Base-by-base conservation (phyloP, 2,888 invertebrate genomes). In the Synanthedon myopaeformis region DNA sequence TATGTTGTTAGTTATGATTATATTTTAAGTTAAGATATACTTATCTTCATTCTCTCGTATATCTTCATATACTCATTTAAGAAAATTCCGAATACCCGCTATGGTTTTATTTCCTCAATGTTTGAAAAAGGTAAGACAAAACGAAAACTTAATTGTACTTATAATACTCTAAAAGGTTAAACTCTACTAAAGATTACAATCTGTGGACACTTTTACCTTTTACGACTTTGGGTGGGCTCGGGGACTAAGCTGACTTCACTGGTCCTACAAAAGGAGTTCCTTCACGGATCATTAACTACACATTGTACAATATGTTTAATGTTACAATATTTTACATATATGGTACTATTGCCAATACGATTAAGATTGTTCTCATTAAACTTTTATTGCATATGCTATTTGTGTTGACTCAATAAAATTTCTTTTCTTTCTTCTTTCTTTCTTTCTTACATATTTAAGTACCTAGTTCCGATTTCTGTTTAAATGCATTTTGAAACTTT, bases 241-340 rank as follows among this genome's bases (percentile, higher is more conserved):
- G 42, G 6, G 12, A 13, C 23, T 17, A 52, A 42, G 23, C 53
- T 6, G 45, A 45, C 11, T 55, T 50, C 54, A 53, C 52, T 53
- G 52, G 17, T 50, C 49, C 51, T 51, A 41, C 53, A 53, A 56
- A 61, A 59, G 56, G 57, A 58, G 55, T 59, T 56, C 51, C 56
- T 52, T 57, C 58, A 55, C 57, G 57, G 55, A 55, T 60, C 61
- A 61, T 62, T 59, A 58, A 51, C 53, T 55, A 57, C 55, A 54
- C 53, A 55, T 56, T 63, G 53, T 58, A 55, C 57, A 56, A 57
- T 56, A 59, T 59, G 53, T 19, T 23, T 49, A 17, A 49, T 49
- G 49, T 19, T 17, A 49, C 49, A 45, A 45, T 45, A 45, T 45
- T 14, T 45, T 13, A 6, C 45, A n/a, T n/a, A n/a, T n/a, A n/a